Conservation (phyloP, 2,888 invertebrate species). For the Orgyia antiqua region DNA sequence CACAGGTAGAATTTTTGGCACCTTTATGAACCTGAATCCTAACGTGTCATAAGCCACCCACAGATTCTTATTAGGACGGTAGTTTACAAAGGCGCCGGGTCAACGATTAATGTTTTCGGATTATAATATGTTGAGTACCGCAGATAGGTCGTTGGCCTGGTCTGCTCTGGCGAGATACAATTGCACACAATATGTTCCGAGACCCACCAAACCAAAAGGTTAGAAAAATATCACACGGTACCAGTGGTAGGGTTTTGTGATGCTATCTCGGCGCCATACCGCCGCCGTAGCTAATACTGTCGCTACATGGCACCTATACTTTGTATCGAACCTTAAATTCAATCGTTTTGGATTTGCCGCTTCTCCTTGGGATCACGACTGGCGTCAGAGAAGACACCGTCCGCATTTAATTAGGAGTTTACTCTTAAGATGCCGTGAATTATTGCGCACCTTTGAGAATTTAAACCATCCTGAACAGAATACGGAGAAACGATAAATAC, state of each 20-base stretch:
- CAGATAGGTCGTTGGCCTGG: conserved; percentile 66
- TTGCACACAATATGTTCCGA: conserved; percentile 70
- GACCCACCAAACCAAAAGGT: conserved; percentile 67
- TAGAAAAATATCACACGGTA: conserved; percentile 63
- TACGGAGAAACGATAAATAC: conserved; percentile 63
- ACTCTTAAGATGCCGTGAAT: conserved; percentile 60
- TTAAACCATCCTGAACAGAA: conserved; percentile 46
- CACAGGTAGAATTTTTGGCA: conserved; percentile 75
- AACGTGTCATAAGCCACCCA: conserved; percentile 76
- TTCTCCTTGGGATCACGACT: conserved; percentile 37
- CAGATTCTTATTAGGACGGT: conserved; percentile 72
- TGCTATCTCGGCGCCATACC: conserved; percentile 58
- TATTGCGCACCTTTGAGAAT: conserved; percentile 60
- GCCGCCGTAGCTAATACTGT: conserved; percentile 22
- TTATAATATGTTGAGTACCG: conserved; percentile 57
- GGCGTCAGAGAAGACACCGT: conserved; percentile 47
- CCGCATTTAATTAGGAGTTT: conserved; percentile 63
- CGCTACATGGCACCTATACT: conserved; percentile 36
- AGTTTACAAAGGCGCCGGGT: conserved; percentile 71
- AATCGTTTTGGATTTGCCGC: conserved; percentile 48
- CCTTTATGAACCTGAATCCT: conserved; percentile 72
- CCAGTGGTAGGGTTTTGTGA: conserved; percentile 37
- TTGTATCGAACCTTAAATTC: conserved; percentile 42
- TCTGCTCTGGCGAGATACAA: conserved; percentile 71
- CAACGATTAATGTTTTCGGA: conserved; percentile 61